Base-by-base conservation (phyloP, 2,888 invertebrate species). In the Keiferia lycopersicella region DNA sequence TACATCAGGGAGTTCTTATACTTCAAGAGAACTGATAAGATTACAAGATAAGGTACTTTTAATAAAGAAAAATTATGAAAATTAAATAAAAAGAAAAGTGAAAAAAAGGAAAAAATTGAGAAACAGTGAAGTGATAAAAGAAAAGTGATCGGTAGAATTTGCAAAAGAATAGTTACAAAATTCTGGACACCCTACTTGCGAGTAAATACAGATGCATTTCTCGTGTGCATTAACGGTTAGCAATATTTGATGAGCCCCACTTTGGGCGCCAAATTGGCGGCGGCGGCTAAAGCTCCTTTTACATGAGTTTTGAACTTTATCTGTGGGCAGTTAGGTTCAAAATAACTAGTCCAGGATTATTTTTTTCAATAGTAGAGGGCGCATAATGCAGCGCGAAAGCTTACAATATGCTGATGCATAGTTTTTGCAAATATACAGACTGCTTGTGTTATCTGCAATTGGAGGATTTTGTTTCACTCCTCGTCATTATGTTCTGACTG, bases 261-360 rank as follows among this genome's bases (percentile, higher is more conserved):
- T 12, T 30, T 48, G 58, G 48, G 58, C 30, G 34, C 51, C 51
- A 53, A 22, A 22, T 53, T 22, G 50, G 50, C 50, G 20, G 51
- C 22, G 22, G 14, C 20, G 51, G 51, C 3, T 26, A 26, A 26
- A 4, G 26, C 26, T 6, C n/a, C n/a, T n/a, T n/a, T n/a, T n/a
- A n/a, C n/a, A n/a, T 26, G 26, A 26, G n/a, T 26, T 26, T 26
- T 26, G 6, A 26, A 26, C 26, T 6, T 26, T 26, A 26, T 26
- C 26, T 26, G 26, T 26, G 6, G 26, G 26, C 26, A 26, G 26
- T 26, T 4, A 26, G 26, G 26, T 26, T 26, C 26, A 26, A 26
- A 26, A 26, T 26, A 4, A 26, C 26, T 26, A n/a, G n/a, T n/a
- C n/a, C n/a, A n/a, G 26, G 26, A 26, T 2, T 26, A 26, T 6